Percentiles rank a stretch among this genome's conserved stretches.
Conservation (phyloP, 2,888 invertebrate species). For the Drosophila imparisetae region DNA sequence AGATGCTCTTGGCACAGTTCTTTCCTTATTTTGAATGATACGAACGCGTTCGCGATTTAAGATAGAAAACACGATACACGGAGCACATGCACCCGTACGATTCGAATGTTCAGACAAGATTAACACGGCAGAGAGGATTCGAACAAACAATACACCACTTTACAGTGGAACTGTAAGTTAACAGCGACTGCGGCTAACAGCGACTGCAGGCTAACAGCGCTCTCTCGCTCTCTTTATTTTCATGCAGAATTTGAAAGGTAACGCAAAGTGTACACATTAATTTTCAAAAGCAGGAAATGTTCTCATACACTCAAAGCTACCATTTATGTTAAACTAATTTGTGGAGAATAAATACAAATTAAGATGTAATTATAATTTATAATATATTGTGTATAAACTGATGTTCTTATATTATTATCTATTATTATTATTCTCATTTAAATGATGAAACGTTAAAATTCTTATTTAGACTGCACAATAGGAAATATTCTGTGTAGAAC, state of each 20-base stretch:
- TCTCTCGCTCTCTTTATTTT: background rate
- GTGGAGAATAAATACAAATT: background rate
- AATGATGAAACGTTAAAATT: background rate
- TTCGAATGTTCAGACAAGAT: background rate
- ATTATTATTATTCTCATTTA: background rate
- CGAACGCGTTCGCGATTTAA: conserved; percentile 9
- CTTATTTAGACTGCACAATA: background rate
- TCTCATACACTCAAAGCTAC: background rate
- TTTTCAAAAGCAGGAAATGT: background rate
- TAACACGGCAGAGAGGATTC: background rate
- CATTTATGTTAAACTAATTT: background rate
- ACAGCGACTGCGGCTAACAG: conserved; percentile 1
- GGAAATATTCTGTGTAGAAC: background rate
- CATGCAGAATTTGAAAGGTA: background rate
- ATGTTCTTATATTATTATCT: background rate
- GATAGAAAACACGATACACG: conserved; percentile 8
- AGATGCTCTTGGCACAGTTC: conserved; percentile 26
- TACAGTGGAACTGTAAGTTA: background rate
- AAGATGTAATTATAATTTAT: background rate
- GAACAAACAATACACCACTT: background rate
- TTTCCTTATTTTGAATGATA: conserved; percentile 4
- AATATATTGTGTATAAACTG: background rate
- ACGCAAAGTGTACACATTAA: background rate
- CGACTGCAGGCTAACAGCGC: background rate
- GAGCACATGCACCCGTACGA: background rate